phyloP scores from a whole-genome alignment of 2,797 vertebrate genomes.

The Leptodactylus fallax region DNA sequence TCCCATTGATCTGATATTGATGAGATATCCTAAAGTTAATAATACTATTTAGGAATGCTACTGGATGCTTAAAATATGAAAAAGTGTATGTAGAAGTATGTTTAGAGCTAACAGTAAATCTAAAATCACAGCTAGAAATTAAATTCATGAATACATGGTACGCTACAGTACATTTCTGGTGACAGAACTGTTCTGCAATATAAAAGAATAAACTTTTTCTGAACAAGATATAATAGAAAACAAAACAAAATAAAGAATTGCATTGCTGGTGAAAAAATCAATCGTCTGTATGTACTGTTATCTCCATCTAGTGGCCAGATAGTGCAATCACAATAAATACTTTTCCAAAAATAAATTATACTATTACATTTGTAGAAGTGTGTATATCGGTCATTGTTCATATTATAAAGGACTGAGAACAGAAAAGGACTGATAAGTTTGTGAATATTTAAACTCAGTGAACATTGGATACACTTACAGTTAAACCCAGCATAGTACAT shows the following conservation, averaged over 20 bases:
- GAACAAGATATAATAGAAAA: background rate
- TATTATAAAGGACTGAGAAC: background rate
- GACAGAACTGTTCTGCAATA: background rate
- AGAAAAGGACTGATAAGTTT: background rate
- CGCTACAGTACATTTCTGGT: too few relatives aligned
- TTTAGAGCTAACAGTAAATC: too few relatives aligned
- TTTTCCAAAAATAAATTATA: background rate
- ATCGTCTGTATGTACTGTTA: background rate
- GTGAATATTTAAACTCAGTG: background rate
- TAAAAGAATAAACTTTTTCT: background rate
- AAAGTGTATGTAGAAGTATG: too few relatives aligned
- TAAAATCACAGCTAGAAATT: too few relatives aligned
- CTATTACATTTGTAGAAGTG: background rate
- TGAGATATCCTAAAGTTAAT: too few relatives aligned
- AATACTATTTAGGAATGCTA: too few relatives aligned
- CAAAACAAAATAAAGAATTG: background rate
- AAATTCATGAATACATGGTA: too few relatives aligned
- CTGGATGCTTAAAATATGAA: too few relatives aligned
- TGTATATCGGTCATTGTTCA: background rate
- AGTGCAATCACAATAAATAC: background rate
- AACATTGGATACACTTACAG: background rate
- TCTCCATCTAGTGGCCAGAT: conserved; percentile 25
- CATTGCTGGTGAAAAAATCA: background rate
- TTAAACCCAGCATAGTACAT: background rate
- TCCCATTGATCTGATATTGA: too few relatives aligned